phyloP scores from a whole-genome alignment of 2,797 vertebrate species.

The Zalophus californianus region DNA sequence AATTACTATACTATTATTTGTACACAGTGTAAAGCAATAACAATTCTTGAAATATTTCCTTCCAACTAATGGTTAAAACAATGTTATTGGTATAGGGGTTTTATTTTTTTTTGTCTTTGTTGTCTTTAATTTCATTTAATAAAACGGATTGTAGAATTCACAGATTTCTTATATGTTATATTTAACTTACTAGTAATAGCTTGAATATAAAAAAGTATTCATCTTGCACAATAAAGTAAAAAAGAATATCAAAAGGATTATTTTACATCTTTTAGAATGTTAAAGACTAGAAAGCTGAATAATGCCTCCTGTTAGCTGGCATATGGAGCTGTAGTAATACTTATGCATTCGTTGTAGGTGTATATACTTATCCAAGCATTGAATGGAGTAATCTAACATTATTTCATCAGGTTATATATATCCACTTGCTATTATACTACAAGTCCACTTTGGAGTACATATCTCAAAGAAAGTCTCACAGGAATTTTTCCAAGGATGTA shows the following conservation, averaged over 20 bases:
- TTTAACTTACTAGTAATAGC: background rate
- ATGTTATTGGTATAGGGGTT: background rate
- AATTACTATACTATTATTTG: background rate
- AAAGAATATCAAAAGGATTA: background rate
- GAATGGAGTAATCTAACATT: background rate
- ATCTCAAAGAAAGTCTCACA: background rate
- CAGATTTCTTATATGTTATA: background rate
- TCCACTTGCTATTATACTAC: background rate
- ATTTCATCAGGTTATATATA: background rate
- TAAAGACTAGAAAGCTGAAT: background rate
- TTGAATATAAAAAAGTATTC: background rate
- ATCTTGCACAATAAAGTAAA: background rate
- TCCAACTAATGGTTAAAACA: background rate
- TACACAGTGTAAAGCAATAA: background rate
- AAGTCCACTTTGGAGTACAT: background rate
- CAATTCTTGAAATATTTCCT: background rate
- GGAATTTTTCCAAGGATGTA: background rate
- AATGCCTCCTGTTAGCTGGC: background rate
- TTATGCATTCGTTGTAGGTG: background rate
- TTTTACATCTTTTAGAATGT: background rate
- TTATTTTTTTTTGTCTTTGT: background rate
- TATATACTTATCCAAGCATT: background rate
- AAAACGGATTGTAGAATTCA: background rate
- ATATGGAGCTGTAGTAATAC: background rate
- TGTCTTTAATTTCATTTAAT: background rate